Percentiles rank a stretch among this genome's conserved stretches.
phyloP scores from a whole-genome alignment of 2,888 invertebrate genomes.

The Leptinotarsa juncta region DNA sequence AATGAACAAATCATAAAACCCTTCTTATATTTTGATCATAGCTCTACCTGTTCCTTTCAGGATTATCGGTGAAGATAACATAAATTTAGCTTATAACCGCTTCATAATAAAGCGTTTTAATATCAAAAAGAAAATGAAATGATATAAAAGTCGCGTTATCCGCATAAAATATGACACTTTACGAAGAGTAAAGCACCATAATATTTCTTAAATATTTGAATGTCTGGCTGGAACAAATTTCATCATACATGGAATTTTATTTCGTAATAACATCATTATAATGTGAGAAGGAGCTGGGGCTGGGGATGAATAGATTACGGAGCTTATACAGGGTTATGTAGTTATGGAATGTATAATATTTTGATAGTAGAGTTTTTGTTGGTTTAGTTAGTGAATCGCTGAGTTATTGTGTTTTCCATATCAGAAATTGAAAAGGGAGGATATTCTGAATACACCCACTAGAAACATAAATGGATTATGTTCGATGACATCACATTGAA shows the following conservation, averaged over 20 bases:
- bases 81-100: neutral
- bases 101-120: conserved; percentile 38
- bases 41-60: neutral
- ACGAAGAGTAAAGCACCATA: conserved; percentile 57
- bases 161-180: conserved; percentile 63
- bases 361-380: no score
- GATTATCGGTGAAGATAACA: conserved; percentile 11
- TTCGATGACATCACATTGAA: no score
- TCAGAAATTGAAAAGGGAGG: no score
- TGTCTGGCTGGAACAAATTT: conserved; percentile 43
- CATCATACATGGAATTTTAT: conserved; percentile 40
- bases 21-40: neutral
- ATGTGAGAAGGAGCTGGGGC: conserved; percentile 13
- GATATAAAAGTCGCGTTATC: conserved; percentile 61
- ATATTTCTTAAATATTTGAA: conserved; percentile 47
- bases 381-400: no score
- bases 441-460: no score
- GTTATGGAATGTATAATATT: neutral
- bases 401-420: no score
- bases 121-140: conserved; percentile 60
- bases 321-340: neutral
- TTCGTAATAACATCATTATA: conserved; percentile 40
- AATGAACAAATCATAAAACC: neutral
- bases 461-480: no score
- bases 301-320: neutral